Conservation (phyloP, 2,797 vertebrate species). For the Acipenser oxyrinchus region DNA sequence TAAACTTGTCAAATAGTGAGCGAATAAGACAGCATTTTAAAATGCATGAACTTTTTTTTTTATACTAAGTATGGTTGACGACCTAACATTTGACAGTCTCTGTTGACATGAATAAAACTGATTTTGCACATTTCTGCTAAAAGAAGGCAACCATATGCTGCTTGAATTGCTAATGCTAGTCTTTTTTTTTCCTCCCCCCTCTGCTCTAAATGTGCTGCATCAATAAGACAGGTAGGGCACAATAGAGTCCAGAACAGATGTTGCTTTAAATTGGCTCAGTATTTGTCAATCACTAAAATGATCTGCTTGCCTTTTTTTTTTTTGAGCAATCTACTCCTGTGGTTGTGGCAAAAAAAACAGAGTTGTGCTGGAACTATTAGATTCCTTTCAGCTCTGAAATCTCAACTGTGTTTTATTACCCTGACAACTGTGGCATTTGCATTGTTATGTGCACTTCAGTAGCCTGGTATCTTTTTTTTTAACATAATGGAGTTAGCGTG, state of each 20-base stretch:
- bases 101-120: conserved; percentile 2
- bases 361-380: conserved; percentile 23
- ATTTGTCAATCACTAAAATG: no score
- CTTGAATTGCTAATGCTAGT: neutral
- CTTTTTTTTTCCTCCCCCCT: neutral
- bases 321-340: neutral
- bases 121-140: conserved; percentile 9
- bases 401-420: conserved; percentile 48
- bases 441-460: conserved; percentile 34
- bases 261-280: conserved; percentile 12
- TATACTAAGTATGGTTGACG: neutral
- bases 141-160: conserved; percentile 3
- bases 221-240: neutral
- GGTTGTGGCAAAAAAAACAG: neutral
- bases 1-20: neutral
- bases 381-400: conserved; percentile 41
- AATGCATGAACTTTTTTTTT: conserved; percentile 5
- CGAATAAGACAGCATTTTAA: neutral
- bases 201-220: no score
- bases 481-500: conserved; percentile 9
- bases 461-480: neutral
- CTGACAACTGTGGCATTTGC: conserved; percentile 45
- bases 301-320: neutral
- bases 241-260: neutral
- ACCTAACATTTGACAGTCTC: neutral